These are phyloP conservation scores for Oryzias javanicus DNA, from an alignment of 2,113 vertebrate genomes.

Conservation along the genomic window DNA sequence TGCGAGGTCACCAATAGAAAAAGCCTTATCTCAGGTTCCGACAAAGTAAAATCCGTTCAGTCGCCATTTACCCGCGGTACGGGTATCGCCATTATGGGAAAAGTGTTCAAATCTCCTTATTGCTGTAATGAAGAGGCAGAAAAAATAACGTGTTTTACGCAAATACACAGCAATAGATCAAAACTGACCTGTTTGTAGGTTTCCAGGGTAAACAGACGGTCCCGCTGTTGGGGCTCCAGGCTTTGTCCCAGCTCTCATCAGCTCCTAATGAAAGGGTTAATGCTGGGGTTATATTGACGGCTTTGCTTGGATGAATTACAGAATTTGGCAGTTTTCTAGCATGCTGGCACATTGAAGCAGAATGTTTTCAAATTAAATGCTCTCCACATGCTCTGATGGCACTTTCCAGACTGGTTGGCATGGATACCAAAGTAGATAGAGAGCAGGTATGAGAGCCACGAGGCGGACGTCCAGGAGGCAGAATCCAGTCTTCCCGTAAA, in stretches of 20 bases:
- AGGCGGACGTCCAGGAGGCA: slow-evolving; percentile 3
- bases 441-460: background rate
- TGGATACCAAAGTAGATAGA: slow-evolving; percentile 12
- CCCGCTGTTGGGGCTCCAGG: background rate
- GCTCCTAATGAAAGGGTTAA: slow-evolving; percentile 30
- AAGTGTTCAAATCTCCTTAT: too few species aligned
- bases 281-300: background rate
- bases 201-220: background rate
- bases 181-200: too few species aligned
- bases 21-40: too few species aligned
- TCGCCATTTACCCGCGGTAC: too few species aligned
- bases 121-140: too few species aligned
- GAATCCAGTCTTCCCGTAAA: background rate
- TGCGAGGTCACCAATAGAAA: too few species aligned
- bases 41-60: too few species aligned
- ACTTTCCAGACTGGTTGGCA: slow-evolving; percentile 6
- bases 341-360: background rate
- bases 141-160: too few species aligned
- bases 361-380: slow-evolving; percentile 15
- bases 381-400: background rate
- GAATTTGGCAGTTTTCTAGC: slow-evolving; percentile 6
- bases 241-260: background rate
- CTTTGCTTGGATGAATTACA: background rate
- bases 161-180: too few species aligned
- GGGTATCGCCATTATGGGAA: too few species aligned